Base-by-base conservation (phyloP, 2,797 vertebrate species). In the Monodelphis domestica region DNA sequence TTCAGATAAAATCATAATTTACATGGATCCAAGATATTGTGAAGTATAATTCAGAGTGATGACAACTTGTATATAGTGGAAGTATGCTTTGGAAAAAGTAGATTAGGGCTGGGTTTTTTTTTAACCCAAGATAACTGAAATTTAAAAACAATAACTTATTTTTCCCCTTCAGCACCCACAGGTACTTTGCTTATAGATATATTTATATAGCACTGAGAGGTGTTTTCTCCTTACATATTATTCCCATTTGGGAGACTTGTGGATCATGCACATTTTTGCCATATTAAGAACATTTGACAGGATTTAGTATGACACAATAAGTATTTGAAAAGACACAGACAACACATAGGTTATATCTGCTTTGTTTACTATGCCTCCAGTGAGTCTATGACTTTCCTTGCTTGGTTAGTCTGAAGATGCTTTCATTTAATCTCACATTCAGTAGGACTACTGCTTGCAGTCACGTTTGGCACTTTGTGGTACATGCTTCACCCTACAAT, bases 371-470 rank as follows among this genome's bases (percentile, higher is more conserved):
- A 1, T 57, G 91, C 38, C 56, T 90, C 54, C 38, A n/a, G 54
- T 56, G 51, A 54, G 30, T 28, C 50, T 54, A 1, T 15, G 7
- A 54, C 38, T 90, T 91, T 59, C 50, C 1, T 88, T 94, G 53
- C 87, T 88, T 52, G 84, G 63, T 54, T 93, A 2, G 50, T 92
- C 38, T 38, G 90, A 52, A 90, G 87, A 95, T 54, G 90, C 88
- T 92, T 70, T 28, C 52, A 55, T 55, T 94, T 95, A 92, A 91
- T 93, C 89, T 89, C 26, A 17, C 56, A 95, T 95, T 91, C 94
- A 87, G 9, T 0, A 94, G 94, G 94, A 88, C 89, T 12, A 93
- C 54, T 45, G 93, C 92, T 94, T 11, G 57, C 45, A 92, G 93
- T 56, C 53, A 89, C 28, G 24, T 84, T 0, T 96, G 95, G 93